Evolutionary conservation across 2,113 vertebrate species (phyloP).

Genomic region (Protobothrops flavoviridis): DNA sequence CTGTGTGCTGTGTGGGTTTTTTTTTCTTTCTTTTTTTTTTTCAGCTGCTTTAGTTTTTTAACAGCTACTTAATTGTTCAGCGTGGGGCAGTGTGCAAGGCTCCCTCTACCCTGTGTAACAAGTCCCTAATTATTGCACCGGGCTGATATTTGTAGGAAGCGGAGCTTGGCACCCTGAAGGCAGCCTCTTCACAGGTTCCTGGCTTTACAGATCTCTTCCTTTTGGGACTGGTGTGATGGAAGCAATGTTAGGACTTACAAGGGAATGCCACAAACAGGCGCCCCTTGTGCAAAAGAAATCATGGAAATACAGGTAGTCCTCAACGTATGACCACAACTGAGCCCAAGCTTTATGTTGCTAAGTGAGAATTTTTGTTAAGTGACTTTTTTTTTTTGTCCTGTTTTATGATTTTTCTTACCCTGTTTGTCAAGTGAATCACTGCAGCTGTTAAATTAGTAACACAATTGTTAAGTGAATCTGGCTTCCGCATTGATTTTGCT

Average conservation of each 20-base stretch:
- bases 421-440: too few species aligned
- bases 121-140: constrained; percentile 58
- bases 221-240: background rate
- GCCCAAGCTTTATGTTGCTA: too few species aligned
- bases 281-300: background rate
- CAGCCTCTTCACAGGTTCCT: constrained; percentile 32
- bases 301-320: background rate
- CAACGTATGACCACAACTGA: too few species aligned
- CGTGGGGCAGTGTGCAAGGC: constrained; percentile 59
- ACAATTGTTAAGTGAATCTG: too few species aligned
- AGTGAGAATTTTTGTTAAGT: too few species aligned
- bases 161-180: constrained; percentile 39
- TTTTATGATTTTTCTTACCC: too few species aligned
- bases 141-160: constrained; percentile 45
- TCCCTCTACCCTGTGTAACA: constrained; percentile 56
- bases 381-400: too few species aligned
- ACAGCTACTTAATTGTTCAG: constrained; percentile 66
- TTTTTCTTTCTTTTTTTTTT: too few species aligned
- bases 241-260: background rate
- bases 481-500: too few species aligned
- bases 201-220: background rate
- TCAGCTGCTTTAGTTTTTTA: constrained; percentile 56
- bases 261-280: too few species aligned
- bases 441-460: too few species aligned
- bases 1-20: background rate